Evolutionary conservation across 2,888 invertebrate species (phyloP).

Genomic region (Melanostoma mellinum): DNA sequence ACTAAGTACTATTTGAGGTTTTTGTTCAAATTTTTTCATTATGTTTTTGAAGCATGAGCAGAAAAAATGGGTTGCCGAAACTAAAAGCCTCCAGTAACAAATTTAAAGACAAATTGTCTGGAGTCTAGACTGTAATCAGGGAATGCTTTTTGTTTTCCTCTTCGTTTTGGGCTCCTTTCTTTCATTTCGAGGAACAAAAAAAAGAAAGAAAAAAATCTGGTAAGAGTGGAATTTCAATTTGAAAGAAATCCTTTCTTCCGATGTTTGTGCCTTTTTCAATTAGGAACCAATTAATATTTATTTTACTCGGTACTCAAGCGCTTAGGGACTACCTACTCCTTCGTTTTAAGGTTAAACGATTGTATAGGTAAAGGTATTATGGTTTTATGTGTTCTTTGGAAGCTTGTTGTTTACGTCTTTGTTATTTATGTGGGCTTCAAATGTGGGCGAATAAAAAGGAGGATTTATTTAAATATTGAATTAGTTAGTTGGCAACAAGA

Average conservation of each 20-base stretch:
- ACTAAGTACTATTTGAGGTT: constrained; percentile 38
- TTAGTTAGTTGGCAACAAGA: too few relatives aligned
- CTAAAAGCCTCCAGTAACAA: constrained; percentile 7
- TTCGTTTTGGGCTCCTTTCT: background rate
- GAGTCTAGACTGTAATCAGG: constrained; percentile 58
- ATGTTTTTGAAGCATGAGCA: background rate
- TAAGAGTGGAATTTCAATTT: constrained; percentile 2
- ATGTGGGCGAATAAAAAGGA: too few relatives aligned
- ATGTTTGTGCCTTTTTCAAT: constrained; percentile 10
- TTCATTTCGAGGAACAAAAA: background rate
- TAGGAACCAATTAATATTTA: constrained; percentile 17
- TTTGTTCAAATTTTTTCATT: constrained; percentile 5
- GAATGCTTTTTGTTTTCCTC: background rate
- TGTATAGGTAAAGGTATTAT: too few relatives aligned
- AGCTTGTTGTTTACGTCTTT: too few relatives aligned
- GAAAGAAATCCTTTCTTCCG: background rate
- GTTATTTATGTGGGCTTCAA: too few relatives aligned
- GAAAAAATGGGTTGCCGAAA: constrained; percentile 15
- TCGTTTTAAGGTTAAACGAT: too few relatives aligned
- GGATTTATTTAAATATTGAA: too few relatives aligned
- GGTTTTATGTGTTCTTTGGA: too few relatives aligned
- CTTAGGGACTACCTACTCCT: background rate
- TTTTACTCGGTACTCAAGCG: background rate
- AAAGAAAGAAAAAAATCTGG: constrained; percentile 4
- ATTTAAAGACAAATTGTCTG: constrained; percentile 51